Conservation (phyloP, 2,113 vertebrate species). For the Sebastes schlegelii region DNA sequence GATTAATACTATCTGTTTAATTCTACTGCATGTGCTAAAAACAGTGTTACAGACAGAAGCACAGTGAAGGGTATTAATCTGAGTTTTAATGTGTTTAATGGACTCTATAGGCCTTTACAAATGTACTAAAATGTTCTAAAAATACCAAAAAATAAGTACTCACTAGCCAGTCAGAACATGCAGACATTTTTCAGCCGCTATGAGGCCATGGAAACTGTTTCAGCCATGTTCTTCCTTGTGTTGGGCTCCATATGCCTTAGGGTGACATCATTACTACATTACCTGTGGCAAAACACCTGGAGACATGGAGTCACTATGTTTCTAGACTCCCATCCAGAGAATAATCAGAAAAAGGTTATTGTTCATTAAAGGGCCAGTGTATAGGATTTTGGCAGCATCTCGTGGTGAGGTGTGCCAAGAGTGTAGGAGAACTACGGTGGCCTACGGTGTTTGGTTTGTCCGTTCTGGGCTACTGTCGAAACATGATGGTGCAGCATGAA, state of each 20-base stretch:
- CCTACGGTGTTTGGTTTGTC: no score
- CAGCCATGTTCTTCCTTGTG: no score
- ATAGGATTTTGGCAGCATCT: no score
- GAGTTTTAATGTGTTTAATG: not conserved
- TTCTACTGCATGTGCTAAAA: not conserved
- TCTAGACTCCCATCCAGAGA: not conserved
- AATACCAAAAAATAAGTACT: not conserved
- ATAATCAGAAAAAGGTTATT: not conserved
- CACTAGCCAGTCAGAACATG: not conserved
- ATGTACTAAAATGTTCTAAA: not conserved
- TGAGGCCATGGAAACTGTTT: no score
- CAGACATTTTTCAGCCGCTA: no score
- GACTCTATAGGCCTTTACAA: not conserved
- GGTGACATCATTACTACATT: not conserved
- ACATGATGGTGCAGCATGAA: no score
- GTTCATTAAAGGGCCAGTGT: not conserved
- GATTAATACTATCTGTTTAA: not conserved
- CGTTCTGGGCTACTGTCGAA: no score
- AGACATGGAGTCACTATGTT: not conserved
- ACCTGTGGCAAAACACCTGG: not conserved
- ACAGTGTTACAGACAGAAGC: not conserved
- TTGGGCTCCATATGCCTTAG: no score
- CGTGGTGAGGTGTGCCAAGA: no score
- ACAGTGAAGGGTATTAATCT: not conserved
- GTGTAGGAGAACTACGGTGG: no score